Evolutionary conservation across 1,140 invertebrate species (phyloP).

Genomic region (Campodea augens): DNA sequence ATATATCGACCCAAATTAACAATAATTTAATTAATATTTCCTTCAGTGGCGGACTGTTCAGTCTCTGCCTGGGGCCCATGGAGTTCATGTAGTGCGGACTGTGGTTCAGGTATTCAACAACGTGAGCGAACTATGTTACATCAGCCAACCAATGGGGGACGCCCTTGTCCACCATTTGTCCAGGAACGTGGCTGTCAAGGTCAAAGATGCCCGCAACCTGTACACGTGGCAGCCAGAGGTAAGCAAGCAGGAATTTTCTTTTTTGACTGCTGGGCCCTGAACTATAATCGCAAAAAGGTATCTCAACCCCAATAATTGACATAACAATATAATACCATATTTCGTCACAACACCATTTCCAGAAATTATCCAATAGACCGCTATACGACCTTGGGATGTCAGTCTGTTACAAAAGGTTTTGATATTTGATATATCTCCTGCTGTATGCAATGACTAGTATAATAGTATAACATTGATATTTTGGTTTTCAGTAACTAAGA

Average conservation of each 20-base stretch:
- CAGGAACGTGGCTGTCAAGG: conserved; percentile 53
- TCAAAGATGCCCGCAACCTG: conserved; percentile 41
- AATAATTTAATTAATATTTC: conserved; percentile 10
- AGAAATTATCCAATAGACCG: too few species aligned
- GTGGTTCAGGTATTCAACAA: conserved; percentile 53
- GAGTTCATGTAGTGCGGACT: conserved; percentile 50
- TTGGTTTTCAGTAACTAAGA: too few species aligned
- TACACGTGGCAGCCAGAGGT: conserved; percentile 48
- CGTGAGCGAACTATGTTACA: conserved; percentile 36
- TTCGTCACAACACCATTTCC: too few species aligned
- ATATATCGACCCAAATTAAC: background rate
- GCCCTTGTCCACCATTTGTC: conserved; percentile 46
- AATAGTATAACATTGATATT: too few species aligned
- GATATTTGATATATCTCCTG: too few species aligned
- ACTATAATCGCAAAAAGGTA: too few species aligned
- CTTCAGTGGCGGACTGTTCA: conserved; percentile 54
- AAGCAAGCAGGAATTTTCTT: conserved; percentile 14
- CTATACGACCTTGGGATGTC: too few species aligned
- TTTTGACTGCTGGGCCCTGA: background rate
- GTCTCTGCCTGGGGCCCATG: conserved; percentile 54
- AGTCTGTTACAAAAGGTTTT: too few species aligned
- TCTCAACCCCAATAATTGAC: too few species aligned
- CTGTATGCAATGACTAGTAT: too few species aligned
- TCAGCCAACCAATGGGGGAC: conserved; percentile 48
- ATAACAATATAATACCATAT: too few species aligned